Percentiles rank a stretch among this genome's conserved stretches.
These are phyloP conservation scores for Micronycteris hirsuta DNA, from an alignment of 2,113 vertebrate species.

Conservation along the genomic window DNA sequence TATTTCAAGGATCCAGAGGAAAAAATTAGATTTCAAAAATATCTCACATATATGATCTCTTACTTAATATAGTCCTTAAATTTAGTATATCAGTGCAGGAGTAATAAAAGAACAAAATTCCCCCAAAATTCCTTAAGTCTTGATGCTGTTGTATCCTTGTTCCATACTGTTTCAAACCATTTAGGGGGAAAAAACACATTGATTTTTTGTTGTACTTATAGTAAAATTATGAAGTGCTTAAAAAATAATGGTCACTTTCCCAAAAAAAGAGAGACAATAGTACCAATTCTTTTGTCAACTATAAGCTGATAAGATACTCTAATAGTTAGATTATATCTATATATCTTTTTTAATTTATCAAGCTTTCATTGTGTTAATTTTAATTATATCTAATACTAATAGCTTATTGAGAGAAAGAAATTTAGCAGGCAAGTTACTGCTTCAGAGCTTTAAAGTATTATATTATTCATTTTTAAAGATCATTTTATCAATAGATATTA, in stretches of 20 bases:
- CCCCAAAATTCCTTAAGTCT: background rate
- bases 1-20: constrained; percentile 10
- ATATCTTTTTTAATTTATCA: constrained; percentile 12
- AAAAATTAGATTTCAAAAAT: background rate
- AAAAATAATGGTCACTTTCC: background rate
- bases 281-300: background rate
- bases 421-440: constrained; percentile 44
- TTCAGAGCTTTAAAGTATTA: constrained; percentile 48
- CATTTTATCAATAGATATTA: constrained; percentile 49
- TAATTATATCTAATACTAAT: constrained; percentile 46
- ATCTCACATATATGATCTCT: background rate
- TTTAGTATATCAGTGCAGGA: background rate
- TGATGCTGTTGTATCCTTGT: background rate
- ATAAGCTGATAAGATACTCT: background rate
- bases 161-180: background rate
- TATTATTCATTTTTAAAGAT: constrained; percentile 10
- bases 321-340: background rate
- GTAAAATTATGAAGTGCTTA: background rate
- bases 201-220: background rate
- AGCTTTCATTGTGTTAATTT: constrained; percentile 48
- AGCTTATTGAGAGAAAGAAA: constrained; percentile 21
- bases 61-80: background rate
- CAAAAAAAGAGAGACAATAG: background rate
- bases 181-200: background rate
- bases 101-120: background rate